phyloP scores from a whole-genome alignment of 2,888 invertebrate species.

The Synanthedon tipuliformis region DNA sequence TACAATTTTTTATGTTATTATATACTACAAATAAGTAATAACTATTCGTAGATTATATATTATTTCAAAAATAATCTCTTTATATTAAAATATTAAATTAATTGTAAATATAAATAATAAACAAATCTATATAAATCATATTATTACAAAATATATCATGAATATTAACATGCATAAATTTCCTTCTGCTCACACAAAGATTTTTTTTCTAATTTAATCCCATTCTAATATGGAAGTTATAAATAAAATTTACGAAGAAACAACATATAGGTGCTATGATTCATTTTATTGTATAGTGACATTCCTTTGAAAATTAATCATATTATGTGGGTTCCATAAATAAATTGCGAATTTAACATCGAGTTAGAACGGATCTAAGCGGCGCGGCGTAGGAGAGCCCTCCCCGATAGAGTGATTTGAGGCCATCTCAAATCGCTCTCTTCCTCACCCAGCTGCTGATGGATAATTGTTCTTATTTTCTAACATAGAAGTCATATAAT shows the following conservation, averaged over 20 bases:
- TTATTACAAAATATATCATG: too few species aligned
- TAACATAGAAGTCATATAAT: slow-evolving; percentile 38
- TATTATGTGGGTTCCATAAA: slow-evolving; percentile 24
- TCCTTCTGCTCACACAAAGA: too few species aligned
- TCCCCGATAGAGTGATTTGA: slow-evolving; percentile 61
- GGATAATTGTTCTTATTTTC: slow-evolving; percentile 47
- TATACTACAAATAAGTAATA: too few species aligned
- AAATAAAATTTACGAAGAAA: background rate
- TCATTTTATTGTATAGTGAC: background rate
- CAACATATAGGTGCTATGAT: background rate
- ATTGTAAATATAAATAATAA: too few species aligned
- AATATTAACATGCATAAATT: too few species aligned
- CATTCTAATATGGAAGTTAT: too few species aligned
- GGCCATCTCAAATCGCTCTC: slow-evolving; percentile 63
- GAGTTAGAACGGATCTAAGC: slow-evolving; percentile 40
- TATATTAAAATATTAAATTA: too few species aligned
- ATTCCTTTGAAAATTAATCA: slow-evolving; percentile 1
- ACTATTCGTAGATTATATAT: too few species aligned
- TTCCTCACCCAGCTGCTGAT: slow-evolving; percentile 42
- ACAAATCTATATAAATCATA: too few species aligned
- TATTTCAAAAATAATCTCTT: too few species aligned
- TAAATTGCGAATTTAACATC: slow-evolving; percentile 23
- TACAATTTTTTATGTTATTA: too few species aligned
- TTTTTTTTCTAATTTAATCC: too few species aligned
- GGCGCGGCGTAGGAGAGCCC: slow-evolving; percentile 41